These are phyloP conservation scores for Seira sanloemensis DNA, from an alignment of 2,888 invertebrate genomes.

Conservation along the genomic window DNA sequence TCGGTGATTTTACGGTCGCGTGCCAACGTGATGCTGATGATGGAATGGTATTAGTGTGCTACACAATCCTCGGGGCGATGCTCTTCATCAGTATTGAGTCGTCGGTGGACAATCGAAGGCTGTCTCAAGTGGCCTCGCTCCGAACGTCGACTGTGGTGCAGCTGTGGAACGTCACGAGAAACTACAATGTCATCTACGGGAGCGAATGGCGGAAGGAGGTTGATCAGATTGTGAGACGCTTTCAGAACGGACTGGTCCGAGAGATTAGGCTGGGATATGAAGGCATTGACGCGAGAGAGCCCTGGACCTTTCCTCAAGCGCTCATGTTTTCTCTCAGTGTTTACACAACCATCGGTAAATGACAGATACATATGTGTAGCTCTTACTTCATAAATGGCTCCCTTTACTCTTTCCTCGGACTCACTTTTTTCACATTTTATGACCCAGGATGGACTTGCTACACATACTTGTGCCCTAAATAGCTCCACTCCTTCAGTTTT, in stretches of 20 bases:
- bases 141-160: slow-evolving; percentile 71
- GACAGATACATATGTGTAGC: slow-evolving; percentile 27
- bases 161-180: slow-evolving; percentile 74
- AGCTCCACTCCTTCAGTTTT: too few relatives aligned
- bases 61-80: slow-evolving; percentile 75
- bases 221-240: slow-evolving; percentile 70
- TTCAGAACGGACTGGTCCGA: slow-evolving; percentile 70
- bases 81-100: slow-evolving; percentile 74
- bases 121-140: slow-evolving; percentile 67
- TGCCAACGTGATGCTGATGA: background rate
- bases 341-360: slow-evolving; percentile 75
- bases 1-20: background rate
- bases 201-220: slow-evolving; percentile 70
- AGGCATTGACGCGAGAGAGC: slow-evolving; percentile 63
- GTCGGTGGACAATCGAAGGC: slow-evolving; percentile 68
- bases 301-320: slow-evolving; percentile 75
- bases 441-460: too few relatives aligned
- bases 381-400: slow-evolving; percentile 63
- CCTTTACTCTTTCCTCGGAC: slow-evolving; percentile 56
- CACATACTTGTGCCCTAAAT: too few relatives aligned
- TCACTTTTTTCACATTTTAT: too few relatives aligned
- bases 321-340: slow-evolving; percentile 75
- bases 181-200: slow-evolving; percentile 74
- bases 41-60: slow-evolving; percentile 67
- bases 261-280: slow-evolving; percentile 72